phyloP scores from a whole-genome alignment of 2,888 invertebrate genomes.

The Dryomyza anilis region DNA sequence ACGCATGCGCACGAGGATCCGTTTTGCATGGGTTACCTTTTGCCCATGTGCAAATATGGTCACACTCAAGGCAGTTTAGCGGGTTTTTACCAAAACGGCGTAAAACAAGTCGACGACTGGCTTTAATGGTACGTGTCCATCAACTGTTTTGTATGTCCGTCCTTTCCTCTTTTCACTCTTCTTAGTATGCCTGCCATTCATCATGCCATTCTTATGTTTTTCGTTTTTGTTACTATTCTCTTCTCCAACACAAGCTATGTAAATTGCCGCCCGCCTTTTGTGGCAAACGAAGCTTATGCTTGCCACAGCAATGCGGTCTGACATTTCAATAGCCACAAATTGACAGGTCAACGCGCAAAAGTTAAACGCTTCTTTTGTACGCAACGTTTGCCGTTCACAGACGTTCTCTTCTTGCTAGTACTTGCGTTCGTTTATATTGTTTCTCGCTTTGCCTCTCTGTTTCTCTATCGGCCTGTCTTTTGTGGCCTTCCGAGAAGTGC shows the following conservation, averaged over 20 bases:
- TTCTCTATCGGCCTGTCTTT: neutral
- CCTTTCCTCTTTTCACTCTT: too few species aligned
- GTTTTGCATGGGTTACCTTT: too few species aligned
- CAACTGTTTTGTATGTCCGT: constrained; percentile 9
- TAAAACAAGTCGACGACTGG: constrained; percentile 11
- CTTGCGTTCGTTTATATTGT: neutral
- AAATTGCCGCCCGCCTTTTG: neutral
- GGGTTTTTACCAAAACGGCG: neutral
- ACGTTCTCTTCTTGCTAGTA: neutral
- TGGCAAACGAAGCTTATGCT: too few species aligned
- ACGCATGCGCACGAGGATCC: too few species aligned
- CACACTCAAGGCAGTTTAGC: constrained; percentile 11
- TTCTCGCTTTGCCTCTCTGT: neutral
- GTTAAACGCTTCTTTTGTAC: constrained; percentile 24
- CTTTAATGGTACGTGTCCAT: constrained; percentile 27
- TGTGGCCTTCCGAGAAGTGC: constrained; percentile 8
- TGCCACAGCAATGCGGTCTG: constrained; percentile 40
- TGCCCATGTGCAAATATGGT: neutral
- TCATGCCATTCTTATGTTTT: too few species aligned
- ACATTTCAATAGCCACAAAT: constrained; percentile 61
- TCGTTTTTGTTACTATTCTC: constrained; percentile 6
- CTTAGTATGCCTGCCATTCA: too few species aligned
- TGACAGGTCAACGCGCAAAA: constrained; percentile 59
- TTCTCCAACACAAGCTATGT: constrained; percentile 3
- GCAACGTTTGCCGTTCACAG: constrained; percentile 8